phyloP scores from a whole-genome alignment of 2,888 invertebrate species.

The Lasioglossum malachurum region DNA sequence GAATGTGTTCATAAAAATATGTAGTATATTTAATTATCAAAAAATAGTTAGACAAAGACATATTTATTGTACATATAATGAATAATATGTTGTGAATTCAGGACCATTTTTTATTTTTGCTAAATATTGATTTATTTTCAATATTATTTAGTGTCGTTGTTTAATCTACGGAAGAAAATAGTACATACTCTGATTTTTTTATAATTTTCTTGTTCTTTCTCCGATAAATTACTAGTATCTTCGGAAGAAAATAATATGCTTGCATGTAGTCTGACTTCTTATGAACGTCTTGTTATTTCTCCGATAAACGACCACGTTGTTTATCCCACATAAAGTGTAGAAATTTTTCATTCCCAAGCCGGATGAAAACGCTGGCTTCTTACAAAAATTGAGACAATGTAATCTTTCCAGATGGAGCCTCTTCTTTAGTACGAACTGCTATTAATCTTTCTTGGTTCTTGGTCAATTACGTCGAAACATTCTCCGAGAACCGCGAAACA shows the following conservation, averaged over 20 bases:
- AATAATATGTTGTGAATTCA: no score
- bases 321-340: not conserved
- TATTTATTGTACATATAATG: no score
- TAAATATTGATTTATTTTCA: not conserved
- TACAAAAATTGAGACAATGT: not conserved
- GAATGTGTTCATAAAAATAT: not conserved
- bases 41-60: not conserved
- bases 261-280: no score
- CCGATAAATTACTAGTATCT: not conserved
- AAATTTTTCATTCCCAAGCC: not conserved
- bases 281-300: not conserved
- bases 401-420: not conserved
- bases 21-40: not conserved
- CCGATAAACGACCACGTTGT: not conserved
- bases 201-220: not conserved
- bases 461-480: conserved; percentile 2
- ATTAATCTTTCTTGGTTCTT: conserved; percentile 4
- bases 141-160: not conserved
- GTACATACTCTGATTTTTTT: no score
- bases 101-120: not conserved
- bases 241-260: no score
- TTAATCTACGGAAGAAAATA: no score
- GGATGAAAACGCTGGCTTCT: not conserved
- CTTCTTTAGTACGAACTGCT: not conserved
- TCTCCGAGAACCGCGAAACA: not conserved